phyloP scores from a whole-genome alignment of 2,888 invertebrate genomes.

The Zaprionus bogoriensis region DNA sequence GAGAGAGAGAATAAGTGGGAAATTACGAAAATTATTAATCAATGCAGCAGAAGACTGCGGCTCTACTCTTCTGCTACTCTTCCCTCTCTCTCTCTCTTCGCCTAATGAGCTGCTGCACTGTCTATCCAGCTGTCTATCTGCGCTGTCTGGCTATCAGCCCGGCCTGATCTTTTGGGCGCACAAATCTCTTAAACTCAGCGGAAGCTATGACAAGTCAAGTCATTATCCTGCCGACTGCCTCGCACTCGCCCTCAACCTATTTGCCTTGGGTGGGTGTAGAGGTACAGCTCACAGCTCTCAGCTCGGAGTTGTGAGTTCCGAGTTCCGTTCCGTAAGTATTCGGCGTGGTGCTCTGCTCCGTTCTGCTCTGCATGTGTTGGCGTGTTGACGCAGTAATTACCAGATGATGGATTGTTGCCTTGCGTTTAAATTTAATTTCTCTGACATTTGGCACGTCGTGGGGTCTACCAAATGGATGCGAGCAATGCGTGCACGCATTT shows the following conservation, averaged over 20 bases:
- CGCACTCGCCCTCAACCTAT: not conserved
- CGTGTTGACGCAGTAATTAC: conserved; percentile 77
- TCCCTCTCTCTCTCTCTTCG: not conserved
- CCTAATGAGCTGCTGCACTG: conserved; percentile 46
- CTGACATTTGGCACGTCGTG: conserved; percentile 75
- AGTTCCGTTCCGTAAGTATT: not conserved
- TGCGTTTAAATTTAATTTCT: conserved; percentile 78
- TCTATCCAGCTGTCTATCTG: conserved; percentile 39
- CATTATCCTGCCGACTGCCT: conserved; percentile 55
- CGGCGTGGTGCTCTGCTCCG: not conserved
- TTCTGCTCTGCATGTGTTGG: conserved; percentile 55
- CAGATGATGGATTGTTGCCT: conserved; percentile 77
- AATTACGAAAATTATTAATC: conserved; percentile 56
- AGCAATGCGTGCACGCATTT: conserved; percentile 72
- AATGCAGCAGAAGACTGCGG: conserved; percentile 40
- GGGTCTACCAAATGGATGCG: conserved; percentile 70
- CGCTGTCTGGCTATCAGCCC: conserved; percentile 3
- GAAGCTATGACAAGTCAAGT: conserved; percentile 76
- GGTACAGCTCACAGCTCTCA: too few species aligned
- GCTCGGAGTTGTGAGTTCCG: conserved; percentile 12
- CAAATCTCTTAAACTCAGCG: conserved; percentile 68
- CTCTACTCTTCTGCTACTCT: not conserved
- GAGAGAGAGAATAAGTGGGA: not conserved
- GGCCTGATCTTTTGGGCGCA: conserved; percentile 20
- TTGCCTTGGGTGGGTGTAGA: conserved; percentile 43